Evolutionary conservation across 2,888 invertebrate species (phyloP).

Genomic region (Xanthorhoe spadicearia): DNA sequence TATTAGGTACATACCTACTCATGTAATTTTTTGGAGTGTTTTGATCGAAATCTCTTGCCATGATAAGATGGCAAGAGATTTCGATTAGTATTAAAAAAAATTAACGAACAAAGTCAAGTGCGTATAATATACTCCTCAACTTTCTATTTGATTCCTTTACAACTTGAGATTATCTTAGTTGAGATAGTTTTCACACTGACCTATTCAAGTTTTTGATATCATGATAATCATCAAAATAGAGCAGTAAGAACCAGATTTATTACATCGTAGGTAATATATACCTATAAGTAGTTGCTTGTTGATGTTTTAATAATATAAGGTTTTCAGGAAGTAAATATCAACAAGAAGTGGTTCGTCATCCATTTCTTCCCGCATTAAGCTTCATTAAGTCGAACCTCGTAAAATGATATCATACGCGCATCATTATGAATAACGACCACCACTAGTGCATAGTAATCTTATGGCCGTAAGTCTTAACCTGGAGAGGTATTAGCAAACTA

Average conservation of each 20-base stretch:
- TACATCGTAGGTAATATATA: neutral
- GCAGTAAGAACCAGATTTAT: neutral
- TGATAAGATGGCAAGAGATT: neutral
- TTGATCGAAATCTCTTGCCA: too few species aligned
- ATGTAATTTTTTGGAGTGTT: too few species aligned
- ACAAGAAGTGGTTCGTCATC: constrained; percentile 24
- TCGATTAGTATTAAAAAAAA: neutral
- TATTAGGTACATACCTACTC: too few species aligned
- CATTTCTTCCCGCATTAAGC: constrained; percentile 39
- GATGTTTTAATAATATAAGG: neutral
- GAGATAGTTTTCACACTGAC: constrained; percentile 10
- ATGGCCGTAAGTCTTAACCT: constrained; percentile 38
- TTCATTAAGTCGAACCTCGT: constrained; percentile 52
- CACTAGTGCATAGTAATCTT: constrained; percentile 59
- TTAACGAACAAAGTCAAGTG: neutral
- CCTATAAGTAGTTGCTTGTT: neutral
- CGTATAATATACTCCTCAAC: neutral
- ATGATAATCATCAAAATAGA: neutral
- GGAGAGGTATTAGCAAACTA: constrained; percentile 17
- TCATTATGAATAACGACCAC: constrained; percentile 58
- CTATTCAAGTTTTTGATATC: neutral
- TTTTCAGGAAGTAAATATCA: constrained; percentile 23
- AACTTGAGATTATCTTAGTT: constrained; percentile 3
- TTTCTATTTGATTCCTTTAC: constrained; percentile 24
- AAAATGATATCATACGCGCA: constrained; percentile 59